Conservation (phyloP, 2,888 invertebrate genomes). For the Xestobium rufovillosum region DNA sequence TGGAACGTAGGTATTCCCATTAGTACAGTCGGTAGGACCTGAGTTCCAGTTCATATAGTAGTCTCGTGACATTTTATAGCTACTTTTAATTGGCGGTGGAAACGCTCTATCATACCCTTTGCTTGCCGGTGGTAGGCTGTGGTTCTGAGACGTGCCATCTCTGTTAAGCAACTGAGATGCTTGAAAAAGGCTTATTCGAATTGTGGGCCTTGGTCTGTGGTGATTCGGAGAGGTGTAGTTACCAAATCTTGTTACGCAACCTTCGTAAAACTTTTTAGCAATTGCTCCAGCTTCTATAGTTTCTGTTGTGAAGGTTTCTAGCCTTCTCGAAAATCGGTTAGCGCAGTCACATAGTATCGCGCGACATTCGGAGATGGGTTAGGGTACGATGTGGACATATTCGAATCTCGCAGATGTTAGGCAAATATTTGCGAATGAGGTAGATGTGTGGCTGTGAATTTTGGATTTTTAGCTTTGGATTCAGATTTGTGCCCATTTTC, state of each 20-base stretch:
- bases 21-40: background rate
- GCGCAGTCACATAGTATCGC: too few species aligned
- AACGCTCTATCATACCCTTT: background rate
- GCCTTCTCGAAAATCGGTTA: background rate
- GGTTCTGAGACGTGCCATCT: background rate
- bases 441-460: too few species aligned
- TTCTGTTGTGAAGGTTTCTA: background rate
- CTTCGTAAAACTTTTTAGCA: too few species aligned
- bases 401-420: too few species aligned
- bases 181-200: background rate
- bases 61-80: slow-evolving; percentile 1
- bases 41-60: slow-evolving; percentile 1
- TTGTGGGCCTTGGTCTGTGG: background rate
- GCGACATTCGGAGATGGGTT: too few species aligned
- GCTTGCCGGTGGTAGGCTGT: background rate
- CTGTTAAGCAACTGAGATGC: background rate
- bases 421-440: too few species aligned
- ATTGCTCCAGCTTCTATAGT: background rate
- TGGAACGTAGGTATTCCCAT: too few species aligned
- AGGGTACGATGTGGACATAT: too few species aligned
- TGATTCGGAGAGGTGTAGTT: too few species aligned
- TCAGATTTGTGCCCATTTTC: too few species aligned
- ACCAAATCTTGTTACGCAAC: background rate
- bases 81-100: background rate
- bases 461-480: too few species aligned